Conservation (phyloP, 2,797 vertebrate genomes). For the Psittacula derbiana region DNA sequence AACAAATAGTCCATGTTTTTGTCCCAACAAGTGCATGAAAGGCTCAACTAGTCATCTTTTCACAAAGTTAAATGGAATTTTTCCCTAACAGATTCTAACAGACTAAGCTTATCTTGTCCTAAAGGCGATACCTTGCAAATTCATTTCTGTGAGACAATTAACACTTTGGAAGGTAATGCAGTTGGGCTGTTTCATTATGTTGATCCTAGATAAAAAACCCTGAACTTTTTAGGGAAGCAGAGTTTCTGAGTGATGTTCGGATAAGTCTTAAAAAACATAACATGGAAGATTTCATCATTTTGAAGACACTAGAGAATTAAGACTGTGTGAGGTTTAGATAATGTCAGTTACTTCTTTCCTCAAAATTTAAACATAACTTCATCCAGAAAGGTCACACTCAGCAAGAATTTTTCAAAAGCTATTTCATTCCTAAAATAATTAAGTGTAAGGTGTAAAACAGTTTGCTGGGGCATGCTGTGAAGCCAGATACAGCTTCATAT, state of each 20-base stretch:
- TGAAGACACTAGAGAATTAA: constrained; percentile 45
- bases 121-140: constrained; percentile 74
- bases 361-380: constrained; percentile 55
- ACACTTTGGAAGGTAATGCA: constrained; percentile 69
- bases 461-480: neutral
- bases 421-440: constrained; percentile 59
- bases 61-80: neutral
- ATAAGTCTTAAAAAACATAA: constrained; percentile 33
- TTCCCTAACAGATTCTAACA: neutral
- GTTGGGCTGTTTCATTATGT: constrained; percentile 46
- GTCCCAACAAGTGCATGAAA: neutral
- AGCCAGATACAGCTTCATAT: constrained; percentile 9
- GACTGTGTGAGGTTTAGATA: constrained; percentile 4
- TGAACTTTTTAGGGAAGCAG: constrained; percentile 25
- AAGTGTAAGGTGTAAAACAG: constrained; percentile 15
- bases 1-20: neutral
- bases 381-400: constrained; percentile 40
- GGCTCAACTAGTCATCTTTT: neutral
- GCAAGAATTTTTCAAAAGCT: constrained; percentile 41
- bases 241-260: neutral
- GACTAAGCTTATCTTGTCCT: neutral
- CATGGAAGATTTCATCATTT: constrained; percentile 2
- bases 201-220: constrained; percentile 37
- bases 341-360: neutral
- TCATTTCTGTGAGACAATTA: constrained; percentile 69